phyloP scores from a whole-genome alignment of 2,797 vertebrate genomes.

The Oreochromis grahami region DNA sequence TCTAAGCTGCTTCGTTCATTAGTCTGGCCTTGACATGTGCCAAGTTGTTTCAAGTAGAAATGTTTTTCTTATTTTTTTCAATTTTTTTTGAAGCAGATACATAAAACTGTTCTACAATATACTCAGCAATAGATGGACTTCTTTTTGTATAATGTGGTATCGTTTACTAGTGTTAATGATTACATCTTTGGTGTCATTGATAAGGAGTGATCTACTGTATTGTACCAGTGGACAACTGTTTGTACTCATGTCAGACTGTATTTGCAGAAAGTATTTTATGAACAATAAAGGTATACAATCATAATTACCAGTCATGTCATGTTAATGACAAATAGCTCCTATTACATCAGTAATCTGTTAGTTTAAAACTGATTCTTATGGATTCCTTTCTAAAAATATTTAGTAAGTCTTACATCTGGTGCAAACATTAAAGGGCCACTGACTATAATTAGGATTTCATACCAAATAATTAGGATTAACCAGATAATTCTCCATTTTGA shows the following conservation, averaged over 20 bases:
- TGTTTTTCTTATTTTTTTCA: background rate
- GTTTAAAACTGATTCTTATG: background rate
- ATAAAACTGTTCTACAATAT: background rate
- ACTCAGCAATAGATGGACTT: background rate
- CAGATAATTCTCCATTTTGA: background rate
- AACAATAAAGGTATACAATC: constrained; percentile 48
- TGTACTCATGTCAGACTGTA: constrained; percentile 20
- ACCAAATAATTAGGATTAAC: background rate
- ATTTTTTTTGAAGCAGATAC: background rate
- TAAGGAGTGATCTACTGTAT: constrained; percentile 1
- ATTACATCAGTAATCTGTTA: background rate
- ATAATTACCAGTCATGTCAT: background rate
- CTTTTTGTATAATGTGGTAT: constrained; percentile 9
- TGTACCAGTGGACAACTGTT: background rate
- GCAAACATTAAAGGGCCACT: background rate
- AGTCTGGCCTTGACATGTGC: constrained; percentile 35
- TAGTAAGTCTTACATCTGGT: background rate
- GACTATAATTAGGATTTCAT: background rate
- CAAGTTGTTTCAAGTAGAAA: constrained; percentile 17
- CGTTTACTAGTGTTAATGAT: constrained; percentile 1
- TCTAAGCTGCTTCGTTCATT: constrained; percentile 3
- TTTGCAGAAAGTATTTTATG: constrained; percentile 38
- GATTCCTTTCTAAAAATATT: background rate
- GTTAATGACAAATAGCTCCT: background rate
- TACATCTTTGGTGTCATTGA: constrained; percentile 3